Evolutionary conservation across 2,888 invertebrate genomes (phyloP), one percentile per base, ranked within the genome.

Genomic region (Odiellus spinosus): DNA sequence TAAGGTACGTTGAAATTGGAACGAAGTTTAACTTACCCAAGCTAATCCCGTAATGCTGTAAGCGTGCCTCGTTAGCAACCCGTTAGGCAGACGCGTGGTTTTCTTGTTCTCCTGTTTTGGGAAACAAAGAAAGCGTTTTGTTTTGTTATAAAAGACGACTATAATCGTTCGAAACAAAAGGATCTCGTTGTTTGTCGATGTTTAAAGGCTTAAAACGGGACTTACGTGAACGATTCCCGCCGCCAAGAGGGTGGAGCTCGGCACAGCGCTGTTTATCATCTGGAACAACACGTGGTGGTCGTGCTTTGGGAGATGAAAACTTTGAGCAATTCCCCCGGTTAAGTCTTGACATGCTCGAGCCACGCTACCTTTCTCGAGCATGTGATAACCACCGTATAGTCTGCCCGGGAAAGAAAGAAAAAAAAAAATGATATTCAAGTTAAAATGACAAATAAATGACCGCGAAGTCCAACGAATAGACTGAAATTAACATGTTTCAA

Each of bases 291-390:
- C 71, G 60, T 75, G 76, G 50, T 73, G 71, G 59, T 77, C 76
- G 61, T 76, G 76, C 50, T 73, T 71, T 47, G 73, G 73, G 52
- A 80, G 70, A 45, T 73, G 70, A 65, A 78, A 79, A 64, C 78
- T 77, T 67, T 81, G 81, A 53, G 80, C 78, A 54, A 81, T 75
- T 46, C 81, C 81, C 41, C 81, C 82, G 3, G 79, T 77, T 53
- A 82, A 68, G 61, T 78, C 80, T 64, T 80, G 77, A 56, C 80
- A 72, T 10, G 79, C 79, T 60, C 78, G 71, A 35, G 79, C 78
- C 46, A 75, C 73, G 52, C 74, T 71, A 44, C 74, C 73, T 20
- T 72, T 71, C 40, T 64, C 63, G 55, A 78, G 66, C 57, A 72
- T 73, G 59, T 75, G 76, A 65, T 80, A 82, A 56, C 76, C 75